A percentile compares a stretch with the other conserved stretches of the same genome.
Conservation (phyloP, 2,797 vertebrate species). For the Sebastiscus tertius region DNA sequence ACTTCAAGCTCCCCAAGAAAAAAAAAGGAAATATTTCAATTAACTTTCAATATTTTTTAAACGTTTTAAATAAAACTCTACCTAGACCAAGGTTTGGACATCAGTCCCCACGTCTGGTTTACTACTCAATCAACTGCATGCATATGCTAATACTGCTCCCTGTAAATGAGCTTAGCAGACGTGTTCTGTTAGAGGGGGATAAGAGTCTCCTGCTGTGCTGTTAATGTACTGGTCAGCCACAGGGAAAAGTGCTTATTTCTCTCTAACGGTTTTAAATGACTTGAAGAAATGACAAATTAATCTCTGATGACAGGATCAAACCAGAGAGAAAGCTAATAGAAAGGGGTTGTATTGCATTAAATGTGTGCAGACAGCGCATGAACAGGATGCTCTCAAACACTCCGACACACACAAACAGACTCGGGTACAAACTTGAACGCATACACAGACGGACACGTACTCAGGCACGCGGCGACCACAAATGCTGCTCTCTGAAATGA, state of each 20-base stretch:
- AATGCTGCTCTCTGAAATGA: slow-evolving; percentile 34
- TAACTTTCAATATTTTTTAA: slow-evolving; percentile 28
- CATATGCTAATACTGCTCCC: slow-evolving; percentile 61
- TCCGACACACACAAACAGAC: not conserved
- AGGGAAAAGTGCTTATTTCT: slow-evolving; percentile 61
- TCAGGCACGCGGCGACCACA: slow-evolving; percentile 17
- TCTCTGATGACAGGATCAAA: slow-evolving; percentile 55
- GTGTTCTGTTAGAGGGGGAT: slow-evolving; percentile 46
- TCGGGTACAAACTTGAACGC: not conserved
- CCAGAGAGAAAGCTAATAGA: slow-evolving; percentile 30
- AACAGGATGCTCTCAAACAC: not conserved
- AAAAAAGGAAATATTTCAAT: slow-evolving; percentile 25
- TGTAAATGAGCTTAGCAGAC: slow-evolving; percentile 65
- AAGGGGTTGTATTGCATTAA: not conserved
- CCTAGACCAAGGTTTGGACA: slow-evolving; percentile 25
- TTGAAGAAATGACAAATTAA: slow-evolving; percentile 64
- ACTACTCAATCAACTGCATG: slow-evolving; percentile 58
- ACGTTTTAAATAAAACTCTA: slow-evolving; percentile 12
- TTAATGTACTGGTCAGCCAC: slow-evolving; percentile 76
- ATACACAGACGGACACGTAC: not conserved
- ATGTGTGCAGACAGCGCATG: not conserved
- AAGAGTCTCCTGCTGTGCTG: slow-evolving; percentile 65
- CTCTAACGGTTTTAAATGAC: slow-evolving; percentile 52
- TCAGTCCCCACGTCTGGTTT: slow-evolving; percentile 47
- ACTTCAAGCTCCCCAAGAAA: not conserved